Evolutionary conservation across 2,888 invertebrate species (phyloP).

Genomic region (Candidula unifasciata): DNA sequence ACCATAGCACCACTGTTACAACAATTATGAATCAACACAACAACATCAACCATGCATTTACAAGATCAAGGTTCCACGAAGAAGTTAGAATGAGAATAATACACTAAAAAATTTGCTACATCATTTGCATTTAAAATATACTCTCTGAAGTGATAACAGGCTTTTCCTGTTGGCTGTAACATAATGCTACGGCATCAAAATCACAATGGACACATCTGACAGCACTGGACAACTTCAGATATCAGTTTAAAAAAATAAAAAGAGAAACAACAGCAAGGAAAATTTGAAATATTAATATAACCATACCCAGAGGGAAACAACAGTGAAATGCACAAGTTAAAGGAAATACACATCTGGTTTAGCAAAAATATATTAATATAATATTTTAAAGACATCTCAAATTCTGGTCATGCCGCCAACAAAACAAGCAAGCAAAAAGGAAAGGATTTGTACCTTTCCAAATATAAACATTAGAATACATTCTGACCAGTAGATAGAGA

Average conservation of each 20-base stretch:
- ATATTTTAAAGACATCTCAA: no score
- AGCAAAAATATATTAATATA: no score
- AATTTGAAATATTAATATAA: background rate
- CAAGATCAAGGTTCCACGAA: background rate
- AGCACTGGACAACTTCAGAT: background rate
- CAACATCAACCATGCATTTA: background rate
- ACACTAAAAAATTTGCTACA: no score
- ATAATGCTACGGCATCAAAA: background rate
- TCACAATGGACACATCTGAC: background rate
- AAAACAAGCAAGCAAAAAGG: no score
- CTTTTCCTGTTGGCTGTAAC: background rate
- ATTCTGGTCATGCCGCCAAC: no score
- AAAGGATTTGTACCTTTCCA: no score
- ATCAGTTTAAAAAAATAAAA: no score
- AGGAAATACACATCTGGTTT: no score
- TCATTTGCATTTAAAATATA: no score
- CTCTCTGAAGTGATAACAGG: background rate
- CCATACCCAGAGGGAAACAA: background rate
- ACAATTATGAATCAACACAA: background rate
- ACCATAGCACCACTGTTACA: conserved; percentile 5
- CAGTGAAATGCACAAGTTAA: no score
- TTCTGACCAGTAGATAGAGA: background rate
- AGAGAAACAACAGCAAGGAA: no score
- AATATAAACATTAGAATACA: background rate
- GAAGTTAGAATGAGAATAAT: no score